Conservation (phyloP, 2,888 invertebrate genomes). For the Aproaerema taeniolella region DNA sequence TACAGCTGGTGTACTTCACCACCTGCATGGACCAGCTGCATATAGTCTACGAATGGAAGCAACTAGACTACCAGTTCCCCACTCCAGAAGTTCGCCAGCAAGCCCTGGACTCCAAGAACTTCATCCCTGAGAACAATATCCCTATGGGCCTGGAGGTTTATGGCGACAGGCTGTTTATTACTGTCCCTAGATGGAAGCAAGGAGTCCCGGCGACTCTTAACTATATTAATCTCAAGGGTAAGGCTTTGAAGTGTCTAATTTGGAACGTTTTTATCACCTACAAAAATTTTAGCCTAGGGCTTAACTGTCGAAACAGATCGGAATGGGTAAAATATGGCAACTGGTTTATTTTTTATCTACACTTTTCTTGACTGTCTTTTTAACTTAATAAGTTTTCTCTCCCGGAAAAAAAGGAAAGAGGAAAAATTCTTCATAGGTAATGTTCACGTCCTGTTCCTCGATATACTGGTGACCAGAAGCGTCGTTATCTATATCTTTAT, state of each 20-base stretch:
- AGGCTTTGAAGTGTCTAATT: neutral
- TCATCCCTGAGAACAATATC: conserved; percentile 83
- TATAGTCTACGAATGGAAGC: conserved; percentile 85
- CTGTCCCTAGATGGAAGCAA: conserved; percentile 84
- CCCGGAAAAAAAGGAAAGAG: too few species aligned
- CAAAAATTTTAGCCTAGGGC: too few species aligned
- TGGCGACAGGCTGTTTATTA: conserved; percentile 82
- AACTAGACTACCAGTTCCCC: conserved; percentile 83
- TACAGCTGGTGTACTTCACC: conserved; percentile 52
- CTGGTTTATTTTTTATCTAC: too few species aligned
- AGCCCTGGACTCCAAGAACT: conserved; percentile 76
- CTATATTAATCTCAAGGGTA: conserved; percentile 84
- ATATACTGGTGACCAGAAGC: too few species aligned
- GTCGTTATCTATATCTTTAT: too few species aligned
- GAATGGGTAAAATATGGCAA: too few species aligned
- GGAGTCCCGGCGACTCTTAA: conserved; percentile 87
- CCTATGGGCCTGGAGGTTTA: conserved; percentile 86
- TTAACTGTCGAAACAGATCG: too few species aligned
- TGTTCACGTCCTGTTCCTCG: too few species aligned
- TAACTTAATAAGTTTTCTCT: too few species aligned
- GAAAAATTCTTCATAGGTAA: too few species aligned
- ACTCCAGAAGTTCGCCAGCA: conserved; percentile 71
- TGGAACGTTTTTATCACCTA: too few species aligned
- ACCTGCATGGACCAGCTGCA: conserved; percentile 81
- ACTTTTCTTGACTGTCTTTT: too few species aligned